Conservation (phyloP, 2,888 invertebrate species). For the Villa cingulata region DNA sequence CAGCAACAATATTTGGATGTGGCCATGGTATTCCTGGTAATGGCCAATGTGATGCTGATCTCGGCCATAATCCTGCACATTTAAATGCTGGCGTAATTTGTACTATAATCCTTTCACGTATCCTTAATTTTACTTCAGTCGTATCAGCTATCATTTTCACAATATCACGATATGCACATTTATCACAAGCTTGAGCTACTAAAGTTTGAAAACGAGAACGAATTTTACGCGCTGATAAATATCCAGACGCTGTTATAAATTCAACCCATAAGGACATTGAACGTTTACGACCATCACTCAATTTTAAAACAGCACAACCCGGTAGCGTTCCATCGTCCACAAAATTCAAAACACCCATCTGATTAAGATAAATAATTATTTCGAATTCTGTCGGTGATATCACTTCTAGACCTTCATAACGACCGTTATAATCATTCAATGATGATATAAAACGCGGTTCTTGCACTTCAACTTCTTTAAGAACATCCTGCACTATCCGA, state of each 20-base stretch:
- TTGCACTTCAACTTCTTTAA: conserved; percentile 91
- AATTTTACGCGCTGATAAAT: conserved; percentile 89
- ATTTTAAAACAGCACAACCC: conserved; percentile 85
- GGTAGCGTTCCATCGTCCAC: conserved; percentile 90
- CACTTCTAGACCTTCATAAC: conserved; percentile 85
- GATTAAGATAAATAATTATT: conserved; percentile 88
- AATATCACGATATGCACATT: conserved; percentile 81
- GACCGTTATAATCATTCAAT: conserved; percentile 74
- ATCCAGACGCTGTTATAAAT: conserved; percentile 93
- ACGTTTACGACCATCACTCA: conserved; percentile 89
- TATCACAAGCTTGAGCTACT: conserved; percentile 84
- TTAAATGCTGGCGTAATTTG: conserved; percentile 94
- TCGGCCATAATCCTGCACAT: conserved; percentile 87
- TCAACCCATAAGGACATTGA: conserved; percentile 98
- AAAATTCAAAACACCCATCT: conserved; percentile 98
- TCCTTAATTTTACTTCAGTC: conserved; percentile 80
- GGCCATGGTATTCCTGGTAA: conserved; percentile 87
- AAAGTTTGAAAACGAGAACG: conserved; percentile 85
- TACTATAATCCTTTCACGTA: conserved; percentile 81
- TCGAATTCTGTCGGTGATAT: conserved; percentile 90
- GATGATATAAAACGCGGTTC: conserved; percentile 91
- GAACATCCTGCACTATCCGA: conserved; percentile 84
- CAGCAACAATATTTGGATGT: conserved; percentile 78
- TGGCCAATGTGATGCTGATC: conserved; percentile 92
- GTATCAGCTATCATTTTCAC: conserved; percentile 94